Conservation (phyloP, 2,888 invertebrate species). For the Dryococelus australis region DNA sequence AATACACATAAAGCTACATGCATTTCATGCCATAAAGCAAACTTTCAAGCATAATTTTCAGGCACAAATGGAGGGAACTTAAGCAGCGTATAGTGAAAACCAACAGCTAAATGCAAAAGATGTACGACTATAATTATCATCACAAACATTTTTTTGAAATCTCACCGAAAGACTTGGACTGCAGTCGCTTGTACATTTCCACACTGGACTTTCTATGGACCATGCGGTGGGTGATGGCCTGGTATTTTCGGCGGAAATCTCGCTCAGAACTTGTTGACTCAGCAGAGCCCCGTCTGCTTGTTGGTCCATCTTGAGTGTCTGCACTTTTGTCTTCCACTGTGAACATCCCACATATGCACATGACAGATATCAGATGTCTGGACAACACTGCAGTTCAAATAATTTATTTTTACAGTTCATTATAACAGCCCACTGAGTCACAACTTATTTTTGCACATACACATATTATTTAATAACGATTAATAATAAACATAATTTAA, state of each 20-base stretch:
- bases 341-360: background rate
- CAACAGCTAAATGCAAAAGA: background rate
- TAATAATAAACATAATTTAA: too few species aligned
- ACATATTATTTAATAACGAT: too few species aligned
- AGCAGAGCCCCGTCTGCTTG: slow-evolving; percentile 47
- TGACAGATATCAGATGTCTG: background rate
- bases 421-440: too few species aligned
- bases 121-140: background rate
- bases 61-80: background rate
- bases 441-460: too few species aligned
- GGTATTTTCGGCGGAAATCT: slow-evolving; percentile 85
- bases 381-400: background rate
- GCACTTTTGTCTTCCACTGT: slow-evolving; percentile 30
- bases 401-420: too few species aligned
- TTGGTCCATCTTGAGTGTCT: background rate
- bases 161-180: slow-evolving; percentile 85
- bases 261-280: slow-evolving; percentile 81
- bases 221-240: slow-evolving; percentile 86
- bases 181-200: slow-evolving; percentile 87
- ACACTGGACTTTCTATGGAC: slow-evolving; percentile 89
- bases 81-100: background rate
- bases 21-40: background rate
- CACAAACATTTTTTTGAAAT: slow-evolving; percentile 38
- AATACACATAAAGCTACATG: background rate
- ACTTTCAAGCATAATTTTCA: background rate